Percentiles rank a stretch among this genome's conserved stretches.
Evolutionary conservation across 2,888 invertebrate species (phyloP).

Genomic region (Rambutsinella grinnellia): DNA sequence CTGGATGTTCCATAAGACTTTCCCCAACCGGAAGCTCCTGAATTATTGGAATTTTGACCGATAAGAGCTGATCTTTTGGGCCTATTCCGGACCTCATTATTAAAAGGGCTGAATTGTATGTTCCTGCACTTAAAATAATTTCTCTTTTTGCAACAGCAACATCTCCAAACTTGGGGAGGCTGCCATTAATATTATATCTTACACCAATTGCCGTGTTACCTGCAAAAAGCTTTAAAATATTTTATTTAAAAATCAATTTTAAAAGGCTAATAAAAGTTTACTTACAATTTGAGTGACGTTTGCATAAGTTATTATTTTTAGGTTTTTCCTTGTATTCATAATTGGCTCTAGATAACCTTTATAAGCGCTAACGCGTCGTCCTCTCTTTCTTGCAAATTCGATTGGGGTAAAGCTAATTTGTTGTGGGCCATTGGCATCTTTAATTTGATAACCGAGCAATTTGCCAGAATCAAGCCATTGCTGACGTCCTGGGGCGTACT

Average conservation of each 20-base stretch:
- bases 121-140: slow-evolving; percentile 48
- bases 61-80: slow-evolving; percentile 2
- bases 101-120: slow-evolving; percentile 36
- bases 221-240: slow-evolving; percentile 22
- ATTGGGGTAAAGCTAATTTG: slow-evolving; percentile 43
- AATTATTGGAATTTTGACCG: slow-evolving; percentile 16
- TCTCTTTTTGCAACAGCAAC: slow-evolving; percentile 37
- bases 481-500: slow-evolving; percentile 39
- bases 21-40: slow-evolving; percentile 51
- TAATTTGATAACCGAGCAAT: slow-evolving; percentile 27
- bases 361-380: slow-evolving; percentile 39
- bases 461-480: slow-evolving; percentile 42
- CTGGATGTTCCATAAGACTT: slow-evolving; percentile 47
- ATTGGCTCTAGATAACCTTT: slow-evolving; percentile 34
- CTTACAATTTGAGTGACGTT: slow-evolving; percentile 39
- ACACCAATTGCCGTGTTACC: slow-evolving; percentile 41
- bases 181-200: slow-evolving; percentile 19
- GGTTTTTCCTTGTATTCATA: slow-evolving; percentile 20
- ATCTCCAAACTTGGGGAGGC: neutral
- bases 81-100: slow-evolving; percentile 41
- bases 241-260: neutral
- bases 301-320: slow-evolving; percentile 43
- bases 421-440: slow-evolving; percentile 55
- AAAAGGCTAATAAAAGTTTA: neutral
- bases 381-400: slow-evolving; percentile 29